Base-by-base conservation (phyloP, 2,888 invertebrate species). In the Stenodema calcarata region DNA sequence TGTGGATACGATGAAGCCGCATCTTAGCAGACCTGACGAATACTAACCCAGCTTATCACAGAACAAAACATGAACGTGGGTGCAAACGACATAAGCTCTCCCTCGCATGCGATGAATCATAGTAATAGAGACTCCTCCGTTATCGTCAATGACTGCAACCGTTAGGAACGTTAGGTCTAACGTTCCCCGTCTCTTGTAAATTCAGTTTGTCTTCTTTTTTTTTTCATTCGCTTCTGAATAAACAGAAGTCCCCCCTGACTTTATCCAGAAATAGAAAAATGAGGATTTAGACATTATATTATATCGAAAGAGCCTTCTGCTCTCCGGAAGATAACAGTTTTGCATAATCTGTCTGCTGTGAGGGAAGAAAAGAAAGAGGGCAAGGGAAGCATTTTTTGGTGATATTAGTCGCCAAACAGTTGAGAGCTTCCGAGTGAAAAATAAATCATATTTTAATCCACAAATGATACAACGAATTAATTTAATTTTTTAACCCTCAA, bases 241-340 rank as follows among this genome's bases (percentile, higher is more conserved):
- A 62, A 18, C 23, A 23, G 11, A 4, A 11, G 9, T 18, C n/a
- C 23, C 62, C 23, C 1, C 62, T 9, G 27, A 23, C 23, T 23
- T 62, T 27, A 62, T 62, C 18, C 23, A 2, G 11, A 62, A 23
- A 62, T 62, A 27, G 62, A 78, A 78, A 75, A 78, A 78, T 44
- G n/a, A 42, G 18, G 18, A 78, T 44, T 78, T 27, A 23, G 14
- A 42, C 78, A 78, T 78, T 78, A 78, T 78, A 42, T 76, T 35
- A 35, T 35, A 78, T 78, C 44, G 78, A 44, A 44, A 44, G 23
- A 78, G 44, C 78, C 78, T 42, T 78, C 78, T 78, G 78, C 78
- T 42, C 44, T 42, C 12, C 2, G 23, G 44, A 44, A 78, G 78
- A 78, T 78, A 78, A 78, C 78, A 78, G 78, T 78, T 78, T 78